Evolutionary conservation across 2,888 invertebrate genomes (phyloP).

Genomic region (Calameuta pallipes): DNA sequence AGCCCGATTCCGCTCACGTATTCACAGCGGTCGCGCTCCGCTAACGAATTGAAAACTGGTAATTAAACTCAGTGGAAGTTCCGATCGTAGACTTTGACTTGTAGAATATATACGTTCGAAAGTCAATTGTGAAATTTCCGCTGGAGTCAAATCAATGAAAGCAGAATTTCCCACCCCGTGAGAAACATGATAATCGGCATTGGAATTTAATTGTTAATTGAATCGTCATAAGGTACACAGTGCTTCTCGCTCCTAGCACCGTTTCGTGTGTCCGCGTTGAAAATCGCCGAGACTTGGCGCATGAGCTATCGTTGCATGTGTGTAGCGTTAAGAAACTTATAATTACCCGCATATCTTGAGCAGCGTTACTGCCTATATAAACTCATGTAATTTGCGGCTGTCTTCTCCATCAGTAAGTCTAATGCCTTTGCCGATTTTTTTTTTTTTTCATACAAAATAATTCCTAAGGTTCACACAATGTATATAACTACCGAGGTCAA

Average conservation of each 20-base stretch:
- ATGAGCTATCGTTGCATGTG: slow-evolving; percentile 18
- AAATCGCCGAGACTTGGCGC: slow-evolving; percentile 27
- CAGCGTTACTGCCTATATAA: slow-evolving; percentile 21
- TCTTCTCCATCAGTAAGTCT: slow-evolving; percentile 23
- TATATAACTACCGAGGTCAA: background rate
- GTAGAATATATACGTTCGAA: background rate
- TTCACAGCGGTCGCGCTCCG: slow-evolving; percentile 32
- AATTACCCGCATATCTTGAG: slow-evolving; percentile 32
- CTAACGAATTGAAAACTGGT: slow-evolving; percentile 50
- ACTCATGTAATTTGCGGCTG: slow-evolving; percentile 14
- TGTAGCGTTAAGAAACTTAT: slow-evolving; percentile 30
- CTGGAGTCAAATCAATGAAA: background rate
- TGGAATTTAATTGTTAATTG: background rate
- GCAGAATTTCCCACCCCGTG: background rate
- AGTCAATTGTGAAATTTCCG: background rate
- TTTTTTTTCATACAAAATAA: slow-evolving; percentile 19
- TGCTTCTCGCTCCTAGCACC: background rate
- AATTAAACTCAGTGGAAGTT: slow-evolving; percentile 47
- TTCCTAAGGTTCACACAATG: background rate
- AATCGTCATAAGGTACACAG: background rate
- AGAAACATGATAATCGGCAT: background rate
- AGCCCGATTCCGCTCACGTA: slow-evolving; percentile 43
- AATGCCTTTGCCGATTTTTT: background rate
- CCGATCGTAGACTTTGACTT: slow-evolving; percentile 28
- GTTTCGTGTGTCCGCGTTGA: background rate